These are phyloP conservation scores for Xylota sylvarum DNA, from an alignment of 2,888 invertebrate genomes.

Conservation along the genomic window DNA sequence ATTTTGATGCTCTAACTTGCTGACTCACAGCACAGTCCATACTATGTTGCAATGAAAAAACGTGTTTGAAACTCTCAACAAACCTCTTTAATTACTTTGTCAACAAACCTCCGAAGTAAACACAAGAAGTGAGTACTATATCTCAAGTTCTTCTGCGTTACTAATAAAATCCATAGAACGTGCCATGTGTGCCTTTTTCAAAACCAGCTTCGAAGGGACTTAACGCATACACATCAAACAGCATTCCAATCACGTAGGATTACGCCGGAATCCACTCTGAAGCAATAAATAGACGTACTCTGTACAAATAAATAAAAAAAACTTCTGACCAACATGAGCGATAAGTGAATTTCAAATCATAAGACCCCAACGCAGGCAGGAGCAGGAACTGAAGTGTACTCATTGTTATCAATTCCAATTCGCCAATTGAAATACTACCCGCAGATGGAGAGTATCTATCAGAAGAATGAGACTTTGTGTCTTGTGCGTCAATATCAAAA, in stretches of 20 bases:
- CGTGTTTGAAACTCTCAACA: conserved; percentile 32
- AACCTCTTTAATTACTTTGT: conserved; percentile 39
- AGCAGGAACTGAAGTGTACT: conserved; percentile 6
- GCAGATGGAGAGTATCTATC: conserved; percentile 10
- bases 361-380: neutral
- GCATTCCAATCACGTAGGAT: conserved; percentile 65
- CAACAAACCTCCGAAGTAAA: conserved; percentile 48
- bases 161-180: conserved; percentile 57
- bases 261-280: conserved; percentile 49
- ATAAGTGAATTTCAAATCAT: conserved; percentile 13
- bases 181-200: conserved; percentile 38
- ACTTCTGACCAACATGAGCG: neutral
- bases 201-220: conserved; percentile 22
- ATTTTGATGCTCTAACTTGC: neutral
- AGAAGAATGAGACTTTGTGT: neutral
- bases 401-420: conserved; percentile 48
- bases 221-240: conserved; percentile 17
- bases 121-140: conserved; percentile 33
- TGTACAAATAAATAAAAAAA: conserved; percentile 5
- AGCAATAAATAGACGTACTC: conserved; percentile 9
- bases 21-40: neutral
- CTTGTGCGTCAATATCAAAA: conserved; percentile 11
- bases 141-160: conserved; percentile 28
- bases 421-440: conserved; percentile 27
- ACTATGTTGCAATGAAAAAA: conserved; percentile 1